phyloP scores from a whole-genome alignment of 2,888 invertebrate species.

The Metopia argyrocephala region DNA sequence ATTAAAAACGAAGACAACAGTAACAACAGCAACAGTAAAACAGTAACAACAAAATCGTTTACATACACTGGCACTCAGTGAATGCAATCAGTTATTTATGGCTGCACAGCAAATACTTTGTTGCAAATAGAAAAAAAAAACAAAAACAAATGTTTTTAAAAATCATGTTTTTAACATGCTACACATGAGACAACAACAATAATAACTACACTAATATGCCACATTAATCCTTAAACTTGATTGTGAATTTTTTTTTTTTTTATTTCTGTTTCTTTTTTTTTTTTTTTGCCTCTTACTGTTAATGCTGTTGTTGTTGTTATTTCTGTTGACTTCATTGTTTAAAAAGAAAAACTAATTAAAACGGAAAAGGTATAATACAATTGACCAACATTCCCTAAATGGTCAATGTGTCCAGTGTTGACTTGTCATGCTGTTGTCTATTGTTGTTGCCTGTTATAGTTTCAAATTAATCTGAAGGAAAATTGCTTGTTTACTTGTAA shows the following conservation, averaged over 20 bases:
- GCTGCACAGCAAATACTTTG: conserved; percentile 13
- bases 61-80: neutral
- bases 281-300: neutral
- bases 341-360: conserved; percentile 59
- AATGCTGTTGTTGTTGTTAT: neutral
- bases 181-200: conserved; percentile 19
- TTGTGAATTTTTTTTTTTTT: conserved; percentile 26
- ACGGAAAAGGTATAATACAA: conserved; percentile 61
- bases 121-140: conserved; percentile 37
- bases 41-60: conserved; percentile 14
- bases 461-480: conserved; percentile 17
- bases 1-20: neutral
- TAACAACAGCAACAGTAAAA: conserved; percentile 9
- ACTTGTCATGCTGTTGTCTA: conserved; percentile 20
- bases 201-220: conserved; percentile 19
- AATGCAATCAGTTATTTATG: conserved; percentile 4
- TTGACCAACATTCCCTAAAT: conserved; percentile 61
- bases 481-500: neutral
- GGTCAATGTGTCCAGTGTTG: conserved; percentile 33
- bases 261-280: neutral
- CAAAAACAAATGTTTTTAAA: conserved; percentile 48
- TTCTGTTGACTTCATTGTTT: neutral
- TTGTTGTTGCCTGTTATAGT: conserved; percentile 24
- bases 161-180: conserved; percentile 58
- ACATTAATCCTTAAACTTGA: conserved; percentile 47